Conservation (phyloP, 2,113 vertebrate species). For the Dicaeum eximium region DNA sequence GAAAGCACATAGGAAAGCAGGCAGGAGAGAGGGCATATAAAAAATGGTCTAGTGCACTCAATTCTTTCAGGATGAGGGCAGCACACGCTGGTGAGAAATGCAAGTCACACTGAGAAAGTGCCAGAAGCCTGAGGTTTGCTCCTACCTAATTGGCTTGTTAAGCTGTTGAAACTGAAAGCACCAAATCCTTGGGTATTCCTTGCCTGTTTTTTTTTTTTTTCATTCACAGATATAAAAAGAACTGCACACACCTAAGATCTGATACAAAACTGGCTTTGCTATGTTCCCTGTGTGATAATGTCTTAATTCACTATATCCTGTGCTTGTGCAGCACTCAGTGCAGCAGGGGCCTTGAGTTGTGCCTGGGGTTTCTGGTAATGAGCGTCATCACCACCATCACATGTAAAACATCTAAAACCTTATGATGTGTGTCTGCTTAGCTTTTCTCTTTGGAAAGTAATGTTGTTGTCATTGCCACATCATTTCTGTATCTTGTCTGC, state of each 20-base stretch:
- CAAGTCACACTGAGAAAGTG: background rate
- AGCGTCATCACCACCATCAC: background rate
- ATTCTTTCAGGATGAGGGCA: background rate
- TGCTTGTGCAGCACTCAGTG: background rate
- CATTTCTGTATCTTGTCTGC: background rate
- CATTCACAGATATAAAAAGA: background rate
- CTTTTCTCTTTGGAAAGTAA: background rate
- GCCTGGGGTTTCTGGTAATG: background rate
- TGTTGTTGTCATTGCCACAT: background rate
- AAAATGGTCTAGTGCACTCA: background rate
- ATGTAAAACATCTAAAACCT: background rate
- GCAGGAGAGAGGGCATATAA: background rate
- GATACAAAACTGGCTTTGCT: background rate
- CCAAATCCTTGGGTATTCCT: background rate
- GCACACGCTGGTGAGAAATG: background rate
- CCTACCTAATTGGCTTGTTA: slow-evolving; percentile 19
- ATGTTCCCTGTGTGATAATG: background rate
- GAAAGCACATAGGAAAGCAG: background rate
- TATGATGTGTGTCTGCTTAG: background rate
- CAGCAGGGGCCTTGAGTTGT: fast-evolving
- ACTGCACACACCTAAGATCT: fast-evolving
- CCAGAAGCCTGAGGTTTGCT: background rate
- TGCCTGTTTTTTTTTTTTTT: background rate
- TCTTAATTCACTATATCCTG: background rate
- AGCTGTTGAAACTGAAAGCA: background rate